phyloP scores from a whole-genome alignment of 2,888 invertebrate genomes.

The Lepetodrilus schrolli region DNA sequence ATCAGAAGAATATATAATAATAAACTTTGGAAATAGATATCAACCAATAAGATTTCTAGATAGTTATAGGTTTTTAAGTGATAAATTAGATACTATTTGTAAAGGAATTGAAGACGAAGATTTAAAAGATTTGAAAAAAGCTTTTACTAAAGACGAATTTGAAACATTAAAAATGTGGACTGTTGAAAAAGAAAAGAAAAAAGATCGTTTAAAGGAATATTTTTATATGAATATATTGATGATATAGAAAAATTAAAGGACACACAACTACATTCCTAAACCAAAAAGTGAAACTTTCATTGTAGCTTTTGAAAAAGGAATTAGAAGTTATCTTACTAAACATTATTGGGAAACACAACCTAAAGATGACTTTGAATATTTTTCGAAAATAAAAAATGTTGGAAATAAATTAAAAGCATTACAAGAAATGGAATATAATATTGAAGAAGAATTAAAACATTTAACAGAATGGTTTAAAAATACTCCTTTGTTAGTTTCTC shows the following conservation, averaged over 20 bases:
- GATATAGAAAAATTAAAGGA: conserved; percentile 35
- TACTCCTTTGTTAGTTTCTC: no score
- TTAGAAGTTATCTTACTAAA: no score
- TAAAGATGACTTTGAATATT: no score
- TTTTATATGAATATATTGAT: conserved; percentile 32
- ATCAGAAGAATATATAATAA: no score
- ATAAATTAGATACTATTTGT: not conserved
- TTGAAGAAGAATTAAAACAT: conserved; percentile 26
- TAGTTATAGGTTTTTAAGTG: conserved; percentile 29
- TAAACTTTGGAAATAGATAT: no score
- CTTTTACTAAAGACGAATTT: conserved; percentile 31
- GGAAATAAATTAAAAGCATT: no score
- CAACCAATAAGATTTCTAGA: no score
- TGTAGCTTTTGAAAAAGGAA: not conserved
- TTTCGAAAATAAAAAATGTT: no score
- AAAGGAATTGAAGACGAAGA: conserved; percentile 28
- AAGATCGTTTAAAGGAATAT: conserved; percentile 18
- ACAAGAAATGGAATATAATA: no score
- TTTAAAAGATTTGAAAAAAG: conserved; percentile 35
- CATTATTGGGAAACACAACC: no score
- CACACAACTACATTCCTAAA: not conserved
- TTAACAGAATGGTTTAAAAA: not conserved
- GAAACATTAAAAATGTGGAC: not conserved
- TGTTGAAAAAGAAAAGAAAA: no score
- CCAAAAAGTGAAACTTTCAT: not conserved